Evolutionary conservation across 2,113 vertebrate species (phyloP), one percentile per base, ranked within the genome.

Genomic region (Notarius quadriscutis): DNA sequence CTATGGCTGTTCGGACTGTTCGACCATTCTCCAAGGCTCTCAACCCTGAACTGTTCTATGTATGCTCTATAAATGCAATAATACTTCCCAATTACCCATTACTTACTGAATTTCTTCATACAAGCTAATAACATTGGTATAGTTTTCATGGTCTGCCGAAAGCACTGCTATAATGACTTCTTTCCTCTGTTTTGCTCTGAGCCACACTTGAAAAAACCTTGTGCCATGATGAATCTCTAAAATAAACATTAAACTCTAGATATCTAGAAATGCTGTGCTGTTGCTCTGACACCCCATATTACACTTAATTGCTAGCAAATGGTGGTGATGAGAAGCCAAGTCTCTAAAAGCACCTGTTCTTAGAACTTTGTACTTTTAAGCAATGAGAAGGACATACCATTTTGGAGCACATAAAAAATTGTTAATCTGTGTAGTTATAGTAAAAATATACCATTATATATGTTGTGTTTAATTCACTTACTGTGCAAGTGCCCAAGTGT

Each of bases 241-340:
- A 94, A 91, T 91, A 93, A 95, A 95, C 93, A 94, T 90, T 92
- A 93, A 91, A 91, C 90, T 92, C 90, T 90, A 92, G 93, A 93
- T 94, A 93, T 93, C 91, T 94, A 91, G 94, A 91, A 92, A 92
- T 20, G 48, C 58, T 84, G 17, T 78, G 84, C 75, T 86, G 81
- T 30, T 91, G 92, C 93, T 95, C 94, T 94, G 94, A 95, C 95
- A 93, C 94, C 93, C 94, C 92, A 91, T 92, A 93, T 95, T 95
- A 94, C 92, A 93, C 94, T 92, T 95, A 95, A 95, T 94, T 95
- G 93, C 94, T 94, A 93, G 92, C 95, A 95, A 94, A 94, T 88
- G 86, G 85, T 91, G 92, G 92, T 91, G 89, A 92, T 91, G 90
- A 90, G 58, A 86, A 93, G 91, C 87, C 89, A 81, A 90, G 92